Base-by-base conservation (phyloP, 2,888 invertebrate species). In the Tenthredo notha region DNA sequence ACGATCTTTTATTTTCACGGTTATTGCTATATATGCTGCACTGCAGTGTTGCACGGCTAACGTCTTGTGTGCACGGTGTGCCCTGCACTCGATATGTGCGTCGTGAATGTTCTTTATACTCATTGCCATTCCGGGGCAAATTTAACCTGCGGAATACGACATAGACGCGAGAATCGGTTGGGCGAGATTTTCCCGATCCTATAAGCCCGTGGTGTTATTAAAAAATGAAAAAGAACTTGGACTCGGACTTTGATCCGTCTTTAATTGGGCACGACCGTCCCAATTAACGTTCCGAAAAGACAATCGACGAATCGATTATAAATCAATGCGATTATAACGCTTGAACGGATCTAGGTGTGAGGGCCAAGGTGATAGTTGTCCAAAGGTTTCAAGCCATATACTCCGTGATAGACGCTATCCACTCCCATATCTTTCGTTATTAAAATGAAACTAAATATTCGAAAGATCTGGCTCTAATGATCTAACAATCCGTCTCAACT, bases 361-460 rank as follows among this genome's bases (percentile, higher is more conserved):
- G 89, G 54, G 54, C 54, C 54, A 88, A 85, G 85, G 88, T 86
- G 85, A 86, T 85, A 86, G 85, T 85, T 85, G 86, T 85, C 86
- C 83, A 83, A 85, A 86, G 80, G 65, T 65, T 86, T 61, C 33
- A 5, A 15, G 25, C 47, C 47, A n/a, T n/a, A 70, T n/a, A 25
- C 47, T 18, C 10, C n/a, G 18, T 37, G 77, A 47, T 40, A 47
- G 70, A 83, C 67, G 40, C 67, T 50, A 67, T 83, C 83, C 83
- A 18, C 29, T 83, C 83, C 67, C 67, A 15, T 80, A 83, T 92
- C 90, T 91, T 92, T 92, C 91, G 90, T 91, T 90, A 91, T 91
- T 92, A 91, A 91, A 91, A 91, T 89, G 90, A 92, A 92, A 92
- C 91, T 92, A 92, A 92, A 92, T 91, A 92, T 91, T 90, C 88